Base-by-base conservation (phyloP, 2,797 vertebrate genomes). In the Danio kyathit region DNA sequence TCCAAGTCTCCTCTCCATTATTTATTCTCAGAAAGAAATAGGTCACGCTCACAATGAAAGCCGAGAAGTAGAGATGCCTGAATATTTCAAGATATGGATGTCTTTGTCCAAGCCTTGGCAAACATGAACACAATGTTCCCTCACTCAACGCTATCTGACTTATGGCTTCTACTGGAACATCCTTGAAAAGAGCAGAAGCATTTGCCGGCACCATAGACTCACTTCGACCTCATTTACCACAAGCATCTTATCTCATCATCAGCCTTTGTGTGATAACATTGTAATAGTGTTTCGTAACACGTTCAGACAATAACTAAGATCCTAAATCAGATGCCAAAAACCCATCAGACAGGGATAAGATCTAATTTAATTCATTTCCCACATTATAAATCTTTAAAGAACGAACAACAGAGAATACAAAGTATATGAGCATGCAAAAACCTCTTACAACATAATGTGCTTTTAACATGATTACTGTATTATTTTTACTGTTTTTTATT, bases 101-200 rank as follows among this genome's bases (percentile, higher is more conserved):
- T 49, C 54, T 57, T 38, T 14, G 46, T 64, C 48, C 49, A 21
- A 12, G 11, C 49, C n/a, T n/a, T 21, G 19, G 40, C 43, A 60
- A 78, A 70, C 76, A 19, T 14, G 54, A 78, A 70, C 43, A 51
- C 54, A 69, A 51, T 70, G 54, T 70, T 70, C 76, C 44, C 44
- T 70, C n/a, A 60, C 41, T 70, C 41, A 49, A 54, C 64, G 59
- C 57, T 49, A 59, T 48, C 14, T 13, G 21, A 48, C 17, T 6
- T 78, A 19, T 78, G 65, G 43, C n/a, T 7, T 16, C 9, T 48
- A 79, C 38, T 71, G 13, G 48, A 54, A 61, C 57, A 54, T 63
- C 17, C 4, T 44, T 52, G 44, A 70, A 79, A 63, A 61, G n/a
- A 17, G 12, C 10, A 71, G 12, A 52, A 49, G 29, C 48, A 75